Percentiles rank a stretch among this genome's conserved stretches.
phyloP scores from a whole-genome alignment of 2,888 invertebrate genomes.

The Microplitis manilae region DNA sequence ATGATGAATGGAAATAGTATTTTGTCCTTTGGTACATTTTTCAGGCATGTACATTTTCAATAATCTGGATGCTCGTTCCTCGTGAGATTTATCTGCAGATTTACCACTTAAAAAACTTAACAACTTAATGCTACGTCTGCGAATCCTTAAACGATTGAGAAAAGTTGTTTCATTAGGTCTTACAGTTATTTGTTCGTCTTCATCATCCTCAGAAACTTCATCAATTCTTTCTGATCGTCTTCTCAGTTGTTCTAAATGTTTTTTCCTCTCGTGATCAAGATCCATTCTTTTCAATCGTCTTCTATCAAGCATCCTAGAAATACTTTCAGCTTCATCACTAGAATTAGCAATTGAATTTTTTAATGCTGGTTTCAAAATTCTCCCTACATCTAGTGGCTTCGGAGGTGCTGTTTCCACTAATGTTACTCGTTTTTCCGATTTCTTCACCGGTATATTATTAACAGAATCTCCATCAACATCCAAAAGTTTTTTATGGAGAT shows the following conservation, averaged over 20 bases:
- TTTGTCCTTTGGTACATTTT: conserved; percentile 58
- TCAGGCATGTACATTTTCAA: conserved; percentile 66
- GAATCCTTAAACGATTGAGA: conserved; percentile 59
- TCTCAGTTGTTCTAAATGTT: conserved; percentile 58
- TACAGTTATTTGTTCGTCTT: conserved; percentile 54
- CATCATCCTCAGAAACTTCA: conserved; percentile 52
- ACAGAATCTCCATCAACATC: conserved; percentile 48
- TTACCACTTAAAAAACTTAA: conserved; percentile 67
- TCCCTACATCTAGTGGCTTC: conserved; percentile 14
- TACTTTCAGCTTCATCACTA: conserved; percentile 13
- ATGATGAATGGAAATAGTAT: conserved; percentile 67
- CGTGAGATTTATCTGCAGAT: conserved; percentile 61
- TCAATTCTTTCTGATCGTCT: conserved; percentile 60
- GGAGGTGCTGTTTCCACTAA: conserved; percentile 24
- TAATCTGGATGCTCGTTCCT: conserved; percentile 63
- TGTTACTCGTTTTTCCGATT: conserved; percentile 20
- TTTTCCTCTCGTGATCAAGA: conserved; percentile 54
- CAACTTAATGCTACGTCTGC: conserved; percentile 63
- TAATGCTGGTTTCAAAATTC: conserved; percentile 25
- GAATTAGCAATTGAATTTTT: conserved; percentile 17
- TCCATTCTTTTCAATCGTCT: conserved; percentile 51
- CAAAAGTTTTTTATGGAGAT: conserved; percentile 63
- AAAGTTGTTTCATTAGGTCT: conserved; percentile 60
- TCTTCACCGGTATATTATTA: conserved; percentile 21
- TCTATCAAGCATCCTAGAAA: conserved; percentile 35